Base-by-base conservation (phyloP, 2,797 vertebrate genomes). In the Taenioides sp. region DNA sequence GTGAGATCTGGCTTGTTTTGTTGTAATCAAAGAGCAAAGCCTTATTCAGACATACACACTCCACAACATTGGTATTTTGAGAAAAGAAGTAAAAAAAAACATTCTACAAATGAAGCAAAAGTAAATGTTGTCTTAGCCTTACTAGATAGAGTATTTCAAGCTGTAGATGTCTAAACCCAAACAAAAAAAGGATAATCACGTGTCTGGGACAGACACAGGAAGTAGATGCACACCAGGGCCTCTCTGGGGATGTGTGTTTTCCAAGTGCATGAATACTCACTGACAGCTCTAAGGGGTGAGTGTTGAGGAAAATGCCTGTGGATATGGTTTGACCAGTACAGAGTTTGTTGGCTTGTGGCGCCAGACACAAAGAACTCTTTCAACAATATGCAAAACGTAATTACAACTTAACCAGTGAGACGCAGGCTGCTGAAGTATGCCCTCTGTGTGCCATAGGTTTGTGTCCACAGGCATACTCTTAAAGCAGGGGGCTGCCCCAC, bases 141-240 rank as follows among this genome's bases (percentile, higher is more conserved):
- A 52, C 65, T 25, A 16, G 6, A 18, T 2, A 54, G 28, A 14
- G 1, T 31, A 20, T 60, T 6, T 57, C 1, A n/a, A 47, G 3
- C 43, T 55, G 3, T 20, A 34, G 22, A 27, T 22, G 64, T 18
- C 22, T 57, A 25, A 61, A 25, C 22, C 6, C 60, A 14, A 59
- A 9, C 31, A 57, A 49, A 9, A 69, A 37, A 65, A 52, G 27
- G 70, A 59, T 68, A 60, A 18, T 40, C 64, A 71, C 40, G 71
- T 62, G 65, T 79, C 73, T 67, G 43, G 18, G 47, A 70, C 78
- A 75, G 66, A 84, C 23, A 75, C 65, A 82, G 81, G 81, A 84
- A 83, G 73, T 66, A 34, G 75, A 9, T 9, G 6, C 49, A 74
- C 65, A 81, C 47, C 47, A 77, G 60, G 69, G 59, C 34, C 63